phyloP scores from a whole-genome alignment of 2,888 invertebrate genomes.

The Matsumyia berberina region DNA sequence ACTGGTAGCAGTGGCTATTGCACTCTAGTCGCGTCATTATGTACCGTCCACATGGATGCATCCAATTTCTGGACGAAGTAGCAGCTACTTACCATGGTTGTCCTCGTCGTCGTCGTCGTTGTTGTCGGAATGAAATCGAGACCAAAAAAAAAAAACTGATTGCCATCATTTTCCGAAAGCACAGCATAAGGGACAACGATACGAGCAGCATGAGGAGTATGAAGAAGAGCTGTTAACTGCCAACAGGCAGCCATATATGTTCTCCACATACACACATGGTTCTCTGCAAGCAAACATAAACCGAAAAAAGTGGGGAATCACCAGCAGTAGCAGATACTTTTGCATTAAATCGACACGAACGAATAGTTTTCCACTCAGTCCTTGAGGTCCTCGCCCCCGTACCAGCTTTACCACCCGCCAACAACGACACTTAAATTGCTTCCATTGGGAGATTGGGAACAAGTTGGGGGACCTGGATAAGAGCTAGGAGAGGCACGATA shows the following conservation, averaged over 20 bases:
- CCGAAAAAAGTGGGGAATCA: background rate
- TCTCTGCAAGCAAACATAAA: slow-evolving; percentile 20
- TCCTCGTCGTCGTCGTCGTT: slow-evolving; percentile 7
- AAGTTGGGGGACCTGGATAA: background rate
- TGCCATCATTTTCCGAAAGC: slow-evolving; percentile 67
- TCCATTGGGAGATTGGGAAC: slow-evolving; percentile 37
- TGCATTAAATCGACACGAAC: slow-evolving; percentile 74
- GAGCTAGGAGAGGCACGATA: background rate
- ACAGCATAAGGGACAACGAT: too few relatives aligned
- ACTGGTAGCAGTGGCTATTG: slow-evolving; percentile 41
- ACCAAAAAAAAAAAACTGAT: slow-evolving; percentile 47
- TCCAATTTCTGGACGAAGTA: slow-evolving; percentile 67
- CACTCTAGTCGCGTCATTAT: slow-evolving; percentile 66
- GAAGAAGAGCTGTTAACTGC: slow-evolving; percentile 58
- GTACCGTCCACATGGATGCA: slow-evolving; percentile 68
- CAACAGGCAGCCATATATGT: slow-evolving; percentile 71
- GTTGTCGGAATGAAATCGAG: slow-evolving; percentile 65
- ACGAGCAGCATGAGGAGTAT: background rate
- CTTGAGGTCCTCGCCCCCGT: background rate
- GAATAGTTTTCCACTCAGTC: slow-evolving; percentile 61
- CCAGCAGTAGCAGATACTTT: slow-evolving; percentile 51
- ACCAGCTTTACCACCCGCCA: slow-evolving; percentile 6
- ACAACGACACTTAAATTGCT: slow-evolving; percentile 67
- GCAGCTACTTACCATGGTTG: slow-evolving; percentile 45
- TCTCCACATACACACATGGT: slow-evolving; percentile 29